Evolutionary conservation across 1,140 invertebrate species (phyloP).

Genomic region (Rhysida immarginata): DNA sequence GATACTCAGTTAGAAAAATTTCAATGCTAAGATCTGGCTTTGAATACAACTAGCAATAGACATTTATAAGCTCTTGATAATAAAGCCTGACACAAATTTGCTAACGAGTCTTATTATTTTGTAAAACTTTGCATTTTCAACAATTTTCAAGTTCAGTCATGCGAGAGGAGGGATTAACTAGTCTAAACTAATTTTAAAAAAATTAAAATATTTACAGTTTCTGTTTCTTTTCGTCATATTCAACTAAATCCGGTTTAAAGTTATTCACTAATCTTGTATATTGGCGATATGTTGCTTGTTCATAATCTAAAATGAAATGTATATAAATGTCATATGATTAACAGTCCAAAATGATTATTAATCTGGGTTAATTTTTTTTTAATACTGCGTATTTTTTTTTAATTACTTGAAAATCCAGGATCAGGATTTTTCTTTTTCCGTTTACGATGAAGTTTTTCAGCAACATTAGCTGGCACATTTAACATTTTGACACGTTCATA

Average conservation of each 20-base stretch:
- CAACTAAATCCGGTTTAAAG: slow-evolving; percentile 74
- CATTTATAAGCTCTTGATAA: too few species aligned
- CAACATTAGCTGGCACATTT: slow-evolving; percentile 78
- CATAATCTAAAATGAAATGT: slow-evolving; percentile 3
- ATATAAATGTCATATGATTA: not conserved
- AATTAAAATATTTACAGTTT: slow-evolving; percentile 45
- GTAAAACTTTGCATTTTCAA: too few species aligned
- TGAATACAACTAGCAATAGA: too few species aligned
- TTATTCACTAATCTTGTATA: slow-evolving; percentile 77
- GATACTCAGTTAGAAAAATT: too few species aligned
- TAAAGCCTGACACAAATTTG: too few species aligned
- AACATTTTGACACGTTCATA: slow-evolving; percentile 81
- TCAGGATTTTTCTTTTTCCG: slow-evolving; percentile 87
- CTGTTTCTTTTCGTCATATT: slow-evolving; percentile 73
- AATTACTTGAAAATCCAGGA: slow-evolving; percentile 64
- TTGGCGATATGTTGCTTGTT: slow-evolving; percentile 38
- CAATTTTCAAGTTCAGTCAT: too few species aligned
- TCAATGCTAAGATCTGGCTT: too few species aligned
- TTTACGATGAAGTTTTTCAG: slow-evolving; percentile 65
- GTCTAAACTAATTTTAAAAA: too few species aligned
- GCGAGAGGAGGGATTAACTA: too few species aligned
- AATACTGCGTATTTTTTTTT: too few species aligned
- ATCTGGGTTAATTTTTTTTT: not conserved
- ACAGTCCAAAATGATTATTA: not conserved
- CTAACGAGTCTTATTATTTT: too few species aligned